phyloP scores from a whole-genome alignment of 2,797 vertebrate genomes.

The Onychomys leucogaster region DNA sequence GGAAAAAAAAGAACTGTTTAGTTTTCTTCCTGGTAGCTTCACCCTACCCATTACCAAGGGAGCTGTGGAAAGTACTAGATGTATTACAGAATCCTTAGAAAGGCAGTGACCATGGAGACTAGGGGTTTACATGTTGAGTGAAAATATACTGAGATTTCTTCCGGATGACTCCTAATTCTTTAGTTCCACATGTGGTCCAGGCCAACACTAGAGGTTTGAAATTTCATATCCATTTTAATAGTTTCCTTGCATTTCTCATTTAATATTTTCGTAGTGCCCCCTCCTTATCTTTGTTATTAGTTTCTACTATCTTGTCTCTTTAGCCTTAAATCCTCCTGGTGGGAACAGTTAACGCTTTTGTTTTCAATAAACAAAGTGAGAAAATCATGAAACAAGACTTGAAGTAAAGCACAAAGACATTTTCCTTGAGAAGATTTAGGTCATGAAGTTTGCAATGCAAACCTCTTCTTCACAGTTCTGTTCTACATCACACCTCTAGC shows the following conservation, averaged over 20 bases:
- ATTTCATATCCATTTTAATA: neutral
- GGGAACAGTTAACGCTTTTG: neutral
- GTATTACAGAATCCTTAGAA: neutral
- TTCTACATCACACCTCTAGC: neutral
- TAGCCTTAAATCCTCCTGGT: neutral
- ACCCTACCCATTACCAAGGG: neutral
- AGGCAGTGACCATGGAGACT: neutral
- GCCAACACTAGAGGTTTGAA: neutral
- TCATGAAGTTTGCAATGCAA: neutral
- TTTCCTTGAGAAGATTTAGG: neutral
- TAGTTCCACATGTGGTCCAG: neutral
- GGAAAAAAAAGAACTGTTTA: neutral
- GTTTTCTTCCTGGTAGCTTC: neutral
- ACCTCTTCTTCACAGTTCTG: neutral
- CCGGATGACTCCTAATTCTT: neutral
- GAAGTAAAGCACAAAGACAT: neutral
- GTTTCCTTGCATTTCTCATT: neutral
- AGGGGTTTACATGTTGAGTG: neutral
- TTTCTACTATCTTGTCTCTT: neutral
- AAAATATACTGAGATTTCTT: neutral
- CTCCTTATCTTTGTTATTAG: neutral
- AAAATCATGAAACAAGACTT: neutral
- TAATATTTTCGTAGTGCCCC: neutral
- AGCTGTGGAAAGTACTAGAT: fast-evolving
- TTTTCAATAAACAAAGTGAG: neutral